Evolutionary conservation across 2,113 vertebrate species (phyloP).

Genomic region (Corapipo altera): DNA sequence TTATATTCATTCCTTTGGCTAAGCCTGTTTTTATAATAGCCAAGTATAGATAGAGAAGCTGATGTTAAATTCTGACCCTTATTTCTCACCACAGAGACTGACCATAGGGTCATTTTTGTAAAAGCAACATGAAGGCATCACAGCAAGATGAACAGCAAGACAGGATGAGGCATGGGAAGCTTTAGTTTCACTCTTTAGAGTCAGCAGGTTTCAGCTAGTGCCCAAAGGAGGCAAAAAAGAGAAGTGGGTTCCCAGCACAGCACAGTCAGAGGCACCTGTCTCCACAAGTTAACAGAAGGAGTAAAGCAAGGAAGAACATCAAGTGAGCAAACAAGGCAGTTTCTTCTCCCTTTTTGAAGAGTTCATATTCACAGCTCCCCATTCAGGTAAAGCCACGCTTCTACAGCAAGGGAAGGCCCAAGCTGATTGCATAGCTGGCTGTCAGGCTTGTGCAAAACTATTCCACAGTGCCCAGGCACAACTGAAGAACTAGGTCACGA

Average conservation of each 20-base stretch:
- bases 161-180: neutral
- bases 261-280: neutral
- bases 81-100: neutral
- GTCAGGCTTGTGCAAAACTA: neutral
- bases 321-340: neutral
- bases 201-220: neutral
- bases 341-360: neutral
- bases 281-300: neutral
- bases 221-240: neutral
- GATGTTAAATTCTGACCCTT: neutral
- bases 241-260: neutral
- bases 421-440: accelerated
- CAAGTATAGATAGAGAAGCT: neutral
- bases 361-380: neutral
- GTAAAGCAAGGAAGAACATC: neutral
- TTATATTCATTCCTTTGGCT: neutral
- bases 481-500: accelerated
- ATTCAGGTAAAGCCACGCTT: neutral
- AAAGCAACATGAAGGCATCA: neutral
- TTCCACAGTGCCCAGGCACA: accelerated
- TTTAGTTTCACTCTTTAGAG: neutral
- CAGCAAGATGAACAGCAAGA: neutral
- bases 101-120: neutral
- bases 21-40: neutral
- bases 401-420: neutral